A percentile compares a stretch with the other conserved stretches of the same genome.
Evolutionary conservation across 1,140 invertebrate genomes (phyloP).

Genomic region (Bombus picipes): DNA sequence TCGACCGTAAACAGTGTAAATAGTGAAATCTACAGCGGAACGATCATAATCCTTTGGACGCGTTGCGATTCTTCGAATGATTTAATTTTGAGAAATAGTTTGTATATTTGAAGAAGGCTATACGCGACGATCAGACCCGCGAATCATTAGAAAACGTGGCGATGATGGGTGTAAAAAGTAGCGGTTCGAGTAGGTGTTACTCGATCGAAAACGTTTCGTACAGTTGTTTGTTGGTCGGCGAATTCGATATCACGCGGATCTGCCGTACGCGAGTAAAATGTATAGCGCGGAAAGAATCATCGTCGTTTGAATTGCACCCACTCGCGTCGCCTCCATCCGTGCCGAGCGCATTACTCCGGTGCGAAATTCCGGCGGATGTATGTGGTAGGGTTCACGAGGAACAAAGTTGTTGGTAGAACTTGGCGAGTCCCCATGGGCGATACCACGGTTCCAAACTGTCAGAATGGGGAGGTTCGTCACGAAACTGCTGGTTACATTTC

Average conservation of each 20-base stretch:
- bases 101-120: neutral
- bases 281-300: slow-evolving; percentile 23
- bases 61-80: neutral
- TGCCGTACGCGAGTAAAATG: neutral
- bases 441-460: slow-evolving; percentile 38
- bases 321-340: neutral
- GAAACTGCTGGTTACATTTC: slow-evolving; percentile 35
- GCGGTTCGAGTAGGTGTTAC: neutral
- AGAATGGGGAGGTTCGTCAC: slow-evolving; percentile 14
- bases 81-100: neutral
- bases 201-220: neutral
- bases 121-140: neutral
- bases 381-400: slow-evolving; percentile 28
- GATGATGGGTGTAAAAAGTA: neutral
- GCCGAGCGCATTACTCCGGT: slow-evolving; percentile 8
- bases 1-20: neutral
- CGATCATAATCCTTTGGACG: too few species aligned
- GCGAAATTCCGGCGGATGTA: slow-evolving; percentile 37
- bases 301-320: slow-evolving; percentile 24
- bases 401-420: slow-evolving; percentile 31
- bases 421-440: slow-evolving; percentile 32
- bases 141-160: neutral
- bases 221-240: neutral
- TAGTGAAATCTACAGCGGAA: too few species aligned
- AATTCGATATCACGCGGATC: neutral